Evolutionary conservation across 2,113 vertebrate genomes (phyloP), one percentile per base, ranked within the genome.

Genomic region (Mohoua ochrocephala): DNA sequence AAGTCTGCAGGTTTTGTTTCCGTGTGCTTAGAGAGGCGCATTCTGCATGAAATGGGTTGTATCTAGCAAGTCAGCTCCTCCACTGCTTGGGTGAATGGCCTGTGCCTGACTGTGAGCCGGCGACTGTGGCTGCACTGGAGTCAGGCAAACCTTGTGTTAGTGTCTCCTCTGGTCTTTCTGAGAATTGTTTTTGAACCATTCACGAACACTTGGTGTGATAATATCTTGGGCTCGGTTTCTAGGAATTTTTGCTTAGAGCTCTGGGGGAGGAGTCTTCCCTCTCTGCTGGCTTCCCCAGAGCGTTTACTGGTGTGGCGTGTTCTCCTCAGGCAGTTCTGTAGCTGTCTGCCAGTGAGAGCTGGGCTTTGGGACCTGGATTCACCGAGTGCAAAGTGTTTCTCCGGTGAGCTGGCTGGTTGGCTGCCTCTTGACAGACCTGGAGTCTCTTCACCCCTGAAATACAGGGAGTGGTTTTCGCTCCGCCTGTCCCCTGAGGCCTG

Each of bases 191-290:
- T 70, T 76, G 67, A 93, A 41, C 47, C 37, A 33, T 45, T 75
- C 31, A 49, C 6, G 86, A 86, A 53, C 47, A 30, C 35, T 26
- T 56, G 35, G 7, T 4, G 2, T 84, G 67, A 64, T 75, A 82
- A 21, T 86, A 61, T 71, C 47, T 87, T 76, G 76, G 80, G n/a
- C 37, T 79, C 59, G 33, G n/a, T 91, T 96, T 93, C 61, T 93
- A 68, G 61, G 87, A 88, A 64, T 67, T 79, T 63, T 70, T 67
- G 31, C 42, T 53, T 53, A 15, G 47, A 24, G 37, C 4, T 33
- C 42, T 57, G 4, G 5, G 9, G 42, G 47, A 79, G 56, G 76
- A 89, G 26, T 76, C 27, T 79, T 56, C 27, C 50, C 13, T 63
- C 26, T 60, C 49, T 5, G 3, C 53, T 68, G 20, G 30, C 52